phyloP scores from a whole-genome alignment of 2,113 vertebrate species.

The Bagarius yarrelli region DNA sequence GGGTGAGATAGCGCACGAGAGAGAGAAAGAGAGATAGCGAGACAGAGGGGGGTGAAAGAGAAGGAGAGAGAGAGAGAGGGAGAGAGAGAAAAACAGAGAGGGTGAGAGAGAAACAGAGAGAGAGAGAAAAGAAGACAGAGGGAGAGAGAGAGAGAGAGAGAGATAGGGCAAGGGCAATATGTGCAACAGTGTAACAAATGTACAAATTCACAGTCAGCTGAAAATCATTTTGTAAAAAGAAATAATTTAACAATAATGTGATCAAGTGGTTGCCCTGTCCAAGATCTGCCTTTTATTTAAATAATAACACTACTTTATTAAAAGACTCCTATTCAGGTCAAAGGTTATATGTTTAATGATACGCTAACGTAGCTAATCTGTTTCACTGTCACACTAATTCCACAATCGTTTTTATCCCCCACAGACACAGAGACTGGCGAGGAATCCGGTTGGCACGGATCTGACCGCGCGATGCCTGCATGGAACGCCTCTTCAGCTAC shows the following conservation, averaged over 20 bases:
- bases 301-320: neutral
- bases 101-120: fast-evolving
- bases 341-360: neutral
- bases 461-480: conserved; percentile 54
- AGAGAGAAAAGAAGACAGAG: neutral
- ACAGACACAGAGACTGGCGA: conserved; percentile 66
- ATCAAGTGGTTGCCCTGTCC: neutral
- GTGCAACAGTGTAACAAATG: conserved; percentile 24
- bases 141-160: neutral
- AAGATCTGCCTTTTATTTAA: neutral
- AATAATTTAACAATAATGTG: neutral
- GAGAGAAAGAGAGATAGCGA: no score
- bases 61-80: no score
- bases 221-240: conserved; percentile 34
- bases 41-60: no score
- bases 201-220: neutral
- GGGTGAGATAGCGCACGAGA: neutral
- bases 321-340: no score
- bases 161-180: neutral
- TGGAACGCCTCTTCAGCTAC: conserved; percentile 62
- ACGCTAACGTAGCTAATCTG: neutral
- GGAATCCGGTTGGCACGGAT: conserved; percentile 66
- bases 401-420: conserved; percentile 48
- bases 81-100: no score
- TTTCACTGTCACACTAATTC: neutral